These are phyloP conservation scores for Choristoneura fumiferana DNA, from an alignment of 1,140 invertebrate genomes.

Conservation along the genomic window DNA sequence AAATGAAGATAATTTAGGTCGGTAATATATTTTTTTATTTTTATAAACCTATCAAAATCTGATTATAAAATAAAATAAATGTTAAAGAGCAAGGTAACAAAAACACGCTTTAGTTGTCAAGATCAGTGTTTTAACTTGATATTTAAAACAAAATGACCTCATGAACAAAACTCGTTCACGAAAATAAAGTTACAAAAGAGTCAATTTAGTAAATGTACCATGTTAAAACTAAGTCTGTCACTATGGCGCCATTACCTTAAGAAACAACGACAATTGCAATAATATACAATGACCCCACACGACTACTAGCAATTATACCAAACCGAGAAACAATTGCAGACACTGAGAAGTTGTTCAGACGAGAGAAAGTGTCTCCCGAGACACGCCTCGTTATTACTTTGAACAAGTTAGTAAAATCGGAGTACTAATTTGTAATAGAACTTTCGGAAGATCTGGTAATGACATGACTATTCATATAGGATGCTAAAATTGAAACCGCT, in stretches of 20 bases:
- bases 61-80: no score
- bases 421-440: no score
- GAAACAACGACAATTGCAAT: neutral
- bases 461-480: no score
- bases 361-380: neutral
- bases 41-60: no score
- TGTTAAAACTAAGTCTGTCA: neutral
- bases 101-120: neutral
- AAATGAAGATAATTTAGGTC: no score
- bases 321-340: constrained; percentile 6
- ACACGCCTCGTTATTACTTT: neutral
- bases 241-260: neutral
- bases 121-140: neutral
- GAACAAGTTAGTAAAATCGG: neutral
- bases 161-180: neutral
- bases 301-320: constrained; percentile 7
- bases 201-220: neutral
- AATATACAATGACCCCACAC: neutral
- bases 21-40: no score
- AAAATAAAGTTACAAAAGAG: neutral
- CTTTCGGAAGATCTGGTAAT: no score
- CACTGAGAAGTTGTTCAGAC: neutral
- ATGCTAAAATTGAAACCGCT: no score
- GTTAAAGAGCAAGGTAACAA: constrained; percentile 2
- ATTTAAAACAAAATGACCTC: constrained; percentile 7